phyloP scores from a whole-genome alignment of 2,888 invertebrate genomes.

The Stratiomys singularior region DNA sequence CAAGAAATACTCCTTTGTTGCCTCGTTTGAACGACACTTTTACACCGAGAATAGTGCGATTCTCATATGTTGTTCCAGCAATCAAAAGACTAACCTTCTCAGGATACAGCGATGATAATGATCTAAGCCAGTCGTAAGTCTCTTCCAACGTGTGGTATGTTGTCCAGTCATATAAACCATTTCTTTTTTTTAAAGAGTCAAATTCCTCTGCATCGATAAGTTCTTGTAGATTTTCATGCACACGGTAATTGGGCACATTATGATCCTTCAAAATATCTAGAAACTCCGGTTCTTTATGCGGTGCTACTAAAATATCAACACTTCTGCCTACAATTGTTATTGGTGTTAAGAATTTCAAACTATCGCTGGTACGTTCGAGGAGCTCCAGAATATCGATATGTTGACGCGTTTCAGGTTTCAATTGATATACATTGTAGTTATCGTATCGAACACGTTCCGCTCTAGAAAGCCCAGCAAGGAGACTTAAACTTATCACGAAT shows the following conservation, averaged over 20 bases:
- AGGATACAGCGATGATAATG: slow-evolving; percentile 64
- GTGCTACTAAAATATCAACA: slow-evolving; percentile 46
- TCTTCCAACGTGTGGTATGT: slow-evolving; percentile 54
- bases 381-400: slow-evolving; percentile 61
- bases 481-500: too few species aligned
- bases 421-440: slow-evolving; percentile 62
- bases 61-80: slow-evolving; percentile 67
- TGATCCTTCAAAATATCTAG: slow-evolving; percentile 31
- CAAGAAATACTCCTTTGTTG: slow-evolving; percentile 63
- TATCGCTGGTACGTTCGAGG: slow-evolving; percentile 49
- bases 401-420: slow-evolving; percentile 59
- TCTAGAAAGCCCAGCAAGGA: slow-evolving; percentile 58
- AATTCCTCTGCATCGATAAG: slow-evolving; percentile 30
- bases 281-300: slow-evolving; percentile 48
- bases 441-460: slow-evolving; percentile 57
- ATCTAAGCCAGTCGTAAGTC: slow-evolving; percentile 68
- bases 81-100: slow-evolving; percentile 64
- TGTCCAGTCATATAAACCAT: slow-evolving; percentile 58
- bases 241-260: too few species aligned
- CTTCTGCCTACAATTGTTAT: not conserved
- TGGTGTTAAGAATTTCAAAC: slow-evolving; percentile 47
- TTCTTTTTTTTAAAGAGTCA: slow-evolving; percentile 53
- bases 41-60: slow-evolving; percentile 64
- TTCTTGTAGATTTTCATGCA: slow-evolving; percentile 45
- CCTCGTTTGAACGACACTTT: slow-evolving; percentile 54